These are phyloP conservation scores for Camponotus floridanus DNA, from an alignment of 1,140 invertebrate species.

Conservation along the genomic window DNA sequence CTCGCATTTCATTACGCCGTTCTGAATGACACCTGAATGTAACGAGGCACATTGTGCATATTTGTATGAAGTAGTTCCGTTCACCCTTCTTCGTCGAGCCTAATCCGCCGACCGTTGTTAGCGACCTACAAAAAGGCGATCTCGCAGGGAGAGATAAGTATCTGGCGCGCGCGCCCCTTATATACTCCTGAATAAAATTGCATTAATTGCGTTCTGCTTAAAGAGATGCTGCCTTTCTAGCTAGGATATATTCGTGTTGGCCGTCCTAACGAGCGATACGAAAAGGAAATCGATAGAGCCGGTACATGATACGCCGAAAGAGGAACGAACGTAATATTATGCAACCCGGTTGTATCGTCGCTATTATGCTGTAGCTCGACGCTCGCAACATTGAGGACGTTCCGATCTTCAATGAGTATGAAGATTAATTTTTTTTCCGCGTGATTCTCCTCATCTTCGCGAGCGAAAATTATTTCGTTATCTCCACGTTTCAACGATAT, in stretches of 20 bases:
- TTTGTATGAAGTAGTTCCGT: slow-evolving; percentile 48
- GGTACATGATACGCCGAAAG: slow-evolving; percentile 43
- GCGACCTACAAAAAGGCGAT: slow-evolving; percentile 48
- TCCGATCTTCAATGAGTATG: not conserved
- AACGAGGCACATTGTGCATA: slow-evolving; percentile 46
- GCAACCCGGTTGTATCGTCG: slow-evolving; percentile 37
- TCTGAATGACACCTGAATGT: slow-evolving; percentile 63
- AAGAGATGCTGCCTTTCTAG: slow-evolving; percentile 3
- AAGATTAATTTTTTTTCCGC: slow-evolving; percentile 15
- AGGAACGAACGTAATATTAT: slow-evolving; percentile 58
- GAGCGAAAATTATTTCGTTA: no score
- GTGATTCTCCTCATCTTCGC: no score
- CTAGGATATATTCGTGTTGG: slow-evolving; percentile 9
- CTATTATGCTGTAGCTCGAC: not conserved
- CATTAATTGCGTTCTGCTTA: slow-evolving; percentile 61
- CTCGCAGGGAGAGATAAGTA: not conserved
- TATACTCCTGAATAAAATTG: slow-evolving; percentile 63
- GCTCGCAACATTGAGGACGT: not conserved
- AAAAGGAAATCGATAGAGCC: slow-evolving; percentile 71
- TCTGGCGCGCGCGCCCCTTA: slow-evolving; percentile 27
- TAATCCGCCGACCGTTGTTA: slow-evolving; percentile 46
- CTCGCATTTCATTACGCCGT: slow-evolving; percentile 59
- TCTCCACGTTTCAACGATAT: no score
- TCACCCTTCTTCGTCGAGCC: slow-evolving; percentile 17
- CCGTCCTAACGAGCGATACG: slow-evolving; percentile 50